phyloP scores from a whole-genome alignment of 1,140 invertebrate genomes.

The Phthorimaea operculella region DNA sequence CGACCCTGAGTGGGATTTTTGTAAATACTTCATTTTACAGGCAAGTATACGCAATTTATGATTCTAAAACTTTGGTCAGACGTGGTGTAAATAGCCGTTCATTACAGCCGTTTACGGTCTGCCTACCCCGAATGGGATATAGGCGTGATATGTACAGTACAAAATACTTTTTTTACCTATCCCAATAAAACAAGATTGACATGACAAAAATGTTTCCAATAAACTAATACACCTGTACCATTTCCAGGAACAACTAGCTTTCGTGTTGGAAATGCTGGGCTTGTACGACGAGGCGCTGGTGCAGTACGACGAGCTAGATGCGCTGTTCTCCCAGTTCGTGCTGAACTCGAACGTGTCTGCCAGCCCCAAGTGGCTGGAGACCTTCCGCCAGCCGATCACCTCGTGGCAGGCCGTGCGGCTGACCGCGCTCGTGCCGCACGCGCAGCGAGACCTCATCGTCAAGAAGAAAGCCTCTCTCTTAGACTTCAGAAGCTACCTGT shows the following conservation, averaged over 20 bases:
- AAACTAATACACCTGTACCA: too few species aligned
- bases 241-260: conserved; percentile 91
- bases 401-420: conserved; percentile 87
- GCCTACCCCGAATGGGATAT: too few species aligned
- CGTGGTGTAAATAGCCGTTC: too few species aligned
- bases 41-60: conserved; percentile 68
- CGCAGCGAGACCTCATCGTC: conserved; percentile 76
- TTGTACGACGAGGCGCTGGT: conserved; percentile 94
- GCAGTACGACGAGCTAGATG: conserved; percentile 97
- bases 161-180: background rate
- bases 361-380: conserved; percentile 82
- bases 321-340: conserved; percentile 96
- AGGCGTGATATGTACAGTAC: too few species aligned
- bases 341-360: conserved; percentile 90
- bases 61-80: too few species aligned
- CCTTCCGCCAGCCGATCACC: conserved; percentile 80
- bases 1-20: conserved; percentile 93
- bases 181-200: background rate
- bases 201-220: too few species aligned
- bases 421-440: conserved; percentile 73
- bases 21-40: conserved; percentile 92
- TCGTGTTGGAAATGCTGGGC: conserved; percentile 94
- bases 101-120: too few species aligned
- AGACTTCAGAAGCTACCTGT: conserved; percentile 94
- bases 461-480: conserved; percentile 81